Evolutionary conservation across 2,113 vertebrate species (phyloP), one percentile per base, ranked within the genome.

Genomic region (Caranx ignobilis): DNA sequence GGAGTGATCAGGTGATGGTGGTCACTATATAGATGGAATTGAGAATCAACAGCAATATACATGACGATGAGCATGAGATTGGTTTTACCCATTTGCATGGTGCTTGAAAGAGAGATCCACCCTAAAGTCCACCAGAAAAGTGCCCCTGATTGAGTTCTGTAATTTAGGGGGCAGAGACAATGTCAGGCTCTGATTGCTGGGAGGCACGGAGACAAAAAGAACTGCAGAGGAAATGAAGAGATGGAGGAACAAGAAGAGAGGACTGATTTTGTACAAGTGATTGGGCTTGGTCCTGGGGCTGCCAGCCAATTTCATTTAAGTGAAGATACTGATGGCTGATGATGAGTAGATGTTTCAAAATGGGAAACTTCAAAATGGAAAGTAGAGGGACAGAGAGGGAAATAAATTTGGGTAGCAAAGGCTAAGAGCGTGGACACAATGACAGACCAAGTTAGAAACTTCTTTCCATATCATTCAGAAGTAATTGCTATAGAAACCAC

Each of bases 91-190:
- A 69, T 82, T 74, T 75, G 65, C 11, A 10, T 43, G 54, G 10
- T 63, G 64, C 41, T 76, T 56, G 47, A 83, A 82, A 80, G 60
- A 54, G 12, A 78, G 34, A 50, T 57, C 39, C 31, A 75, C 63
- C 26, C 32, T 61, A 1, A 34, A 71, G 45, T 32, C 72, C 47
- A 57, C 47, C 35, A 54, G 50, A 50, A 73, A 79, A 54, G 71
- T 73, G 50, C 43, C 15, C 35, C 35, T 79, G 77, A 71, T 85
- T 83, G 76, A 85, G 71, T 66, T 86, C 50, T 76, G 57, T 77
- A 80, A 84, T 85, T 52, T 74, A 32, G 54, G n/a, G n/a, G 65
- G 37, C n/a, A 80, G 70, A 52, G 60, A 74, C 60, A 43, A 82
- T 68, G 37, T 68, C 32, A 9, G 67, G n/a, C 41, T 70, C 7